These are phyloP conservation scores for Dendronephthya gigantea DNA, from an alignment of 64 coral and sea anemone species.

Conservation along the genomic window DNA sequence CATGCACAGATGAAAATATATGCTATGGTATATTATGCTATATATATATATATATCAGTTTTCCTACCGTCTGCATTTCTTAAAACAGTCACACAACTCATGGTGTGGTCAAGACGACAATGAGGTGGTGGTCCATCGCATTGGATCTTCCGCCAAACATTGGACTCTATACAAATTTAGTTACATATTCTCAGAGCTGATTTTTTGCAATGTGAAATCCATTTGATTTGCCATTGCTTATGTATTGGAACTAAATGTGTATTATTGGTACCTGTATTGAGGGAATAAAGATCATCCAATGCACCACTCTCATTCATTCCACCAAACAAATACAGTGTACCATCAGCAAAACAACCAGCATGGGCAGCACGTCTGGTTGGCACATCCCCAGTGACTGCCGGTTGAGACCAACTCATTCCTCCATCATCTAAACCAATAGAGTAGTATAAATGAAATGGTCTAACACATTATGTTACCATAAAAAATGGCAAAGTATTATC, in stretches of 20 bases:
- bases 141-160: neutral
- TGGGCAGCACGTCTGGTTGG: neutral
- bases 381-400: neutral
- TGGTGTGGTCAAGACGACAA: neutral
- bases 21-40: too few relatives aligned
- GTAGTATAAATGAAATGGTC: neutral
- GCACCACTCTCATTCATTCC: neutral
- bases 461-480: too few relatives aligned
- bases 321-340: neutral
- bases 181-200: neutral
- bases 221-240: too few relatives aligned
- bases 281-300: neutral
- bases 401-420: neutral
- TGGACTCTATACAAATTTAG: neutral
- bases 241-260: neutral
- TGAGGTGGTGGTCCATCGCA: neutral
- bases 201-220: neutral
- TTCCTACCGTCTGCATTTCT: neutral
- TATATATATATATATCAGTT: too few relatives aligned
- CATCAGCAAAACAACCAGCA: neutral
- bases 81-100: neutral
- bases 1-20: too few relatives aligned
- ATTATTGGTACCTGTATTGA: neutral
- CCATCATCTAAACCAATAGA: neutral
- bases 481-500: too few relatives aligned